Base-by-base conservation (phyloP, 2,113 vertebrate species). In the Festucalex cinctus region DNA sequence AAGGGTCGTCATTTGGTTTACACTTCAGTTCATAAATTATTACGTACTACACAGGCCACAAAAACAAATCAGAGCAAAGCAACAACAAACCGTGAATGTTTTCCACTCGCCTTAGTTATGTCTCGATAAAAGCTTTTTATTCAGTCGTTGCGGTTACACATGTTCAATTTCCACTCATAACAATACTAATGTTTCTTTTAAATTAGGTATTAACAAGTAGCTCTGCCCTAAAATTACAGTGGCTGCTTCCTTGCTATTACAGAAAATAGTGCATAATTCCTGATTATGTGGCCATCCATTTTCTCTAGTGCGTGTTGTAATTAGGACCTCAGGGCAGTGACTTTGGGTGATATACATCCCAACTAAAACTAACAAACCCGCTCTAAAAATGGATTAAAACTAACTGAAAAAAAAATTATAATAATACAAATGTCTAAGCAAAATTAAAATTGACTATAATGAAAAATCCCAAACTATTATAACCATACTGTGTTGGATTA, bases 1-100 rank as follows among this genome's bases (percentile, higher is more conserved):
- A 71, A 61, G 70, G 80, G 80, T 82, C 75, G 58, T 79, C 71
- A 74, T 86, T 83, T 85, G 86, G 83, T 83, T 78, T 67, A 75
- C 73, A 69, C 81, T 70, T 77, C 63, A 41, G 43, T 71, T 76
- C 74, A 37, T 62, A 77, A 83, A 85, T 86, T 80, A 85, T 83
- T 88, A 86, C 59, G 49, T 53, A 82, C 64, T 74, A 66, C 61
- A 56, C 71, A 62, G 44, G 56, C 61, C 58, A 65, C 28, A 0
- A 1, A 51, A 68, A 63, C 51, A 82, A 75, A 77, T 43, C 73
- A 65, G 39, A 32, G 10, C 2, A 37, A 73, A 66, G 62, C 62
- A 76, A 73, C 68, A 77, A 35, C 43, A 28, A 62, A 66, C 44
- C 35, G 3, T 82, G 73, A 75, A 75, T 76, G 66, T 65, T 49